These are phyloP conservation scores for Rattus rattus DNA, from an alignment of 2,113 vertebrate species.

Conservation along the genomic window DNA sequence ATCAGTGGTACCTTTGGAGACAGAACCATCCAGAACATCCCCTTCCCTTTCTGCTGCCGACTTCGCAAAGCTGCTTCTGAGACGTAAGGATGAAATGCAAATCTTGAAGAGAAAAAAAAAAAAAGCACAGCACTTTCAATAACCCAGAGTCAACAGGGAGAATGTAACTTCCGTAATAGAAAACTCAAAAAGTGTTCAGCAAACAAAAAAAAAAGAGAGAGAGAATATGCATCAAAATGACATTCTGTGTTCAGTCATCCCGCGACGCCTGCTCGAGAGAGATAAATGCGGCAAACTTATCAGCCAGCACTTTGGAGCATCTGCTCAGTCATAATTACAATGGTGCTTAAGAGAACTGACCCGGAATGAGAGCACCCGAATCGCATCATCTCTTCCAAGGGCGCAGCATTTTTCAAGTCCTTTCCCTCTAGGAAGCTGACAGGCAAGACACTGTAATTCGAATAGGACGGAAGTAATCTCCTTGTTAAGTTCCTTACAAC, in stretches of 20 bases:
- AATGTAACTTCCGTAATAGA: conserved; percentile 56
- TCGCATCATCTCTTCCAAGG: conserved; percentile 10
- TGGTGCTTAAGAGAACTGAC: conserved; percentile 49
- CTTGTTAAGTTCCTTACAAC: conserved; percentile 54
- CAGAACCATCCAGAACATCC: background rate
- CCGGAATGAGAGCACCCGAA: background rate
- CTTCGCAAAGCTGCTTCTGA: conserved; percentile 21
- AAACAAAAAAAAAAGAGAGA: conserved; percentile 1
- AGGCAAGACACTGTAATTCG: conserved; percentile 44
- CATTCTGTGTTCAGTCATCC: background rate
- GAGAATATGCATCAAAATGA: background rate
- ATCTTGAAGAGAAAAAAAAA: background rate
- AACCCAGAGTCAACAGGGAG: conserved; percentile 43
- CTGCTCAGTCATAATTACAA: conserved; percentile 26
- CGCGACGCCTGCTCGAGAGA: conserved; percentile 16
- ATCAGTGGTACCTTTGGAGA: background rate
- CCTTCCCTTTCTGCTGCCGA: background rate
- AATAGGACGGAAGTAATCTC: conserved; percentile 55
- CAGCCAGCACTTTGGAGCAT: background rate
- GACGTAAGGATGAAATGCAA: background rate
- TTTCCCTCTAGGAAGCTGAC: conserved; percentile 43
- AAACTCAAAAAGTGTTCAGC: conserved; percentile 52
- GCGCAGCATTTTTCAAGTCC: conserved; percentile 21
- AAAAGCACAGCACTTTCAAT: conserved; percentile 27
- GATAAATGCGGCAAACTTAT: background rate